A percentile compares a stretch with the other conserved stretches of the same genome.
Conservation (phyloP, 2,888 invertebrate genomes). For the Caenorhabditis macrosperma region DNA sequence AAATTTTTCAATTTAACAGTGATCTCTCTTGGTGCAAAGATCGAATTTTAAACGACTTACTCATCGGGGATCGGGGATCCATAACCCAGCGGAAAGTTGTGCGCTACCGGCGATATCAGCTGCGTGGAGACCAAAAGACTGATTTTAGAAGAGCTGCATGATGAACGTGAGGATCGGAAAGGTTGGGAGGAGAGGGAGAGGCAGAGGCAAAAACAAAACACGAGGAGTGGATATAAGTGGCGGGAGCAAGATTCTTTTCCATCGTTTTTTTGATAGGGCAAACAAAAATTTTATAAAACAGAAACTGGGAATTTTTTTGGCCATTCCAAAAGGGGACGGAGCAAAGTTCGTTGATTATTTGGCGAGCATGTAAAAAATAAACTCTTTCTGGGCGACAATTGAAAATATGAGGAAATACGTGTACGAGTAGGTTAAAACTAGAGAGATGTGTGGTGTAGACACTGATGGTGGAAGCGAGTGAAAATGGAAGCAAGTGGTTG, state of each 20-base stretch:
- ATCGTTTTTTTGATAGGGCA: too few relatives aligned
- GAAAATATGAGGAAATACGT: too few relatives aligned
- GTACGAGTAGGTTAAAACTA: not conserved
- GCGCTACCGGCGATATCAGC: not conserved
- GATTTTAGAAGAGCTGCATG: not conserved
- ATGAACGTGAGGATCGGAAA: slow-evolving; percentile 26
- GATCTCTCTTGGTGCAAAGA: too few relatives aligned
- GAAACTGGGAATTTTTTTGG: too few relatives aligned
- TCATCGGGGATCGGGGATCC: not conserved
- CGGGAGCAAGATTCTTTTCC: slow-evolving; percentile 7
- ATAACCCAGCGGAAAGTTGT: not conserved
- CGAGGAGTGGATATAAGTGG: slow-evolving; percentile 5
- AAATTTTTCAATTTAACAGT: too few relatives aligned
- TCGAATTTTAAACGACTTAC: too few relatives aligned
- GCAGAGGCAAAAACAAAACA: slow-evolving; percentile 8
- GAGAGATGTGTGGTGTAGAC: not conserved
- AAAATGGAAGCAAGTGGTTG: not conserved
- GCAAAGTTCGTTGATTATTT: too few relatives aligned
- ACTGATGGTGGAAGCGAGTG: not conserved
- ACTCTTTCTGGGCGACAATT: too few relatives aligned
- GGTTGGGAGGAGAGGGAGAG: not conserved
- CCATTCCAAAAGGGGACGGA: too few relatives aligned
- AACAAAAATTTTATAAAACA: too few relatives aligned
- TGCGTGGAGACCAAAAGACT: not conserved
- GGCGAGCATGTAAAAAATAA: too few relatives aligned